Evolutionary conservation across 37 sponge, comb jelly and placozoan genomes (phyloP).

Genomic region (Cladorhizidae sp.): DNA sequence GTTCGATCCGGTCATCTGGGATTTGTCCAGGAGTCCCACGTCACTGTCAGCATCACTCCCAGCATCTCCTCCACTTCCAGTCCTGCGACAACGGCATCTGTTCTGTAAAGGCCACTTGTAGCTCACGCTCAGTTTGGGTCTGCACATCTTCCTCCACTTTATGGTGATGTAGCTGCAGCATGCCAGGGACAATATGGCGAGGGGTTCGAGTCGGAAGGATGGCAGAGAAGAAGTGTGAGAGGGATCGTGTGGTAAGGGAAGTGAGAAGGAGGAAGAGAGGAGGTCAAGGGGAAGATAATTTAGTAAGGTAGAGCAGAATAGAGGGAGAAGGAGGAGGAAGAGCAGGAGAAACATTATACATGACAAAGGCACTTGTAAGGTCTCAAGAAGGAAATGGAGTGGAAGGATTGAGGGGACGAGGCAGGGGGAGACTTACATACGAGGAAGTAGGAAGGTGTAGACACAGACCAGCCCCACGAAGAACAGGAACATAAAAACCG

Average conservation of each 20-base stretch:
- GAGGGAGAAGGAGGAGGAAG: not conserved
- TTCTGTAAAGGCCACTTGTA: not conserved
- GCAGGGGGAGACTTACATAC: not conserved
- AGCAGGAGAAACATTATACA: not conserved
- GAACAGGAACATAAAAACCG: not conserved
- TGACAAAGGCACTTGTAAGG: too few species aligned
- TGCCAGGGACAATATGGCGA: too few species aligned
- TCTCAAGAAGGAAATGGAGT: too few species aligned
- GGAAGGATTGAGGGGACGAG: not conserved
- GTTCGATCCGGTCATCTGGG: too few species aligned
- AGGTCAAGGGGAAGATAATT: not conserved
- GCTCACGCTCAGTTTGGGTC: not conserved
- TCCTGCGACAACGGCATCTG: too few species aligned
- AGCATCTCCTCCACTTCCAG: too few species aligned
- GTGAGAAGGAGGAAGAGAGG: not conserved
- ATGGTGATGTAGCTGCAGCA: not conserved
- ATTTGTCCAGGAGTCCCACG: too few species aligned
- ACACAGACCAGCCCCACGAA: not conserved
- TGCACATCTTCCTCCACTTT: not conserved
- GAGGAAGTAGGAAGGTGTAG: not conserved
- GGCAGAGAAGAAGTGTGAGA: not conserved
- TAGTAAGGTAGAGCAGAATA: too few species aligned
- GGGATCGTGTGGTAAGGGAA: not conserved
- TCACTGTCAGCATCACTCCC: too few species aligned
- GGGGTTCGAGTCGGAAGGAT: not conserved